Conservation (phyloP, 1,140 invertebrate species). For the Zaprionus camerounensis region DNA sequence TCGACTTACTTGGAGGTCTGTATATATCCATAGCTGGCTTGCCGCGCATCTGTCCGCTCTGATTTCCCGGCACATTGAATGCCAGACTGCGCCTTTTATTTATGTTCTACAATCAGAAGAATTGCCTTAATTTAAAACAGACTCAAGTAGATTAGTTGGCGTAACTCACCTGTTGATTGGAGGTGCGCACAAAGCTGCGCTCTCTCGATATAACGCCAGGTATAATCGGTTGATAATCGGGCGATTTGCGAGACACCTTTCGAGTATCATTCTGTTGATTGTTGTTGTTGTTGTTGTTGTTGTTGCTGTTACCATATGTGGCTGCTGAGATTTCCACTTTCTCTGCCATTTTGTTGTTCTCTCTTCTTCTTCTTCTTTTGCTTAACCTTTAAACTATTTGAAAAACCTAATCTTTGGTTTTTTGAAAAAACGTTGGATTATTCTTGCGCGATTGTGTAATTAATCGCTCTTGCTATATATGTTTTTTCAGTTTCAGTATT, state of each 20-base stretch:
- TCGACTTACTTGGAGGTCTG: conserved; percentile 91
- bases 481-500: conserved; percentile 72
- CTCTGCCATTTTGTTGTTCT: conserved; percentile 64
- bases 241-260: conserved; percentile 76
- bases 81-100: conserved; percentile 83
- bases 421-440: conserved; percentile 39
- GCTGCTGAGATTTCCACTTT: conserved; percentile 74
- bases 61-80: conserved; percentile 78
- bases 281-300: conserved; percentile 44
- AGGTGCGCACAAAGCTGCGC: conserved; percentile 86
- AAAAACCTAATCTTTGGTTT: conserved; percentile 75
- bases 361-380: conserved; percentile 36
- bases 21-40: conserved; percentile 95
- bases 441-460: conserved; percentile 53
- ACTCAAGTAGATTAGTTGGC: neutral
- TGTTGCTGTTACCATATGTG: conserved; percentile 40
- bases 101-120: conserved; percentile 60
- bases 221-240: conserved; percentile 75
- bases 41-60: conserved; percentile 84
- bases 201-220: conserved; percentile 86
- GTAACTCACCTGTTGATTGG: conserved; percentile 85
- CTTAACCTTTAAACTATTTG: conserved; percentile 55
- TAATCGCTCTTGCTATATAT: conserved; percentile 50
- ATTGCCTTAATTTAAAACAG: conserved; percentile 10
- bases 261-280: conserved; percentile 72